phyloP scores from a whole-genome alignment of 2,888 invertebrate genomes.

The Byasa hedistus region DNA sequence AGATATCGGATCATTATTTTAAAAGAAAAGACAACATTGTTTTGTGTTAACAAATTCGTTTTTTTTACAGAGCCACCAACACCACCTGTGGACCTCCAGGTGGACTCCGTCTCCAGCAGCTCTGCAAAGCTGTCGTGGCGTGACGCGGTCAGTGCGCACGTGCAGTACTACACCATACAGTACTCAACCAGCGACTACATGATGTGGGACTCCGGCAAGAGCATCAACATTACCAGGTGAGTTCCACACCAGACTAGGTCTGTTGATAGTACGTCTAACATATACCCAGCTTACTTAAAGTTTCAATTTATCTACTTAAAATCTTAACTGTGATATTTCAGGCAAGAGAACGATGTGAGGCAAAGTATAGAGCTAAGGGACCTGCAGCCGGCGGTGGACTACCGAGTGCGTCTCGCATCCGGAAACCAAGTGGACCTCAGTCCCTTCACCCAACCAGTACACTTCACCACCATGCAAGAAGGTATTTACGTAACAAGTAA shows the following conservation, averaged over 20 bases:
- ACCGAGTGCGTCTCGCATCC: constrained; percentile 64
- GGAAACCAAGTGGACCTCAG: constrained; percentile 73
- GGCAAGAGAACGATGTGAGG: constrained; percentile 60
- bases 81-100: constrained; percentile 67
- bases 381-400: constrained; percentile 66
- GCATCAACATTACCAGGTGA: constrained; percentile 68
- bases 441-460: constrained; percentile 64
- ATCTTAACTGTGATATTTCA: constrained; percentile 37
- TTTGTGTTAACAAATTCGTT: neutral
- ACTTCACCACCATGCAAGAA: constrained; percentile 72
- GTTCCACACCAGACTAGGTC: too few relatives aligned
- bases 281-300: too few relatives aligned
- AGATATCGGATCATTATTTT: too few relatives aligned
- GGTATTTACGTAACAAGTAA: constrained; percentile 44
- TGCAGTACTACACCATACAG: constrained; percentile 69
- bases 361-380: constrained; percentile 66
- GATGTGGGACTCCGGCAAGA: constrained; percentile 67
- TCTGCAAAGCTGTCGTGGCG: constrained; percentile 69
- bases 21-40: too few relatives aligned
- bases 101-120: constrained; percentile 66
- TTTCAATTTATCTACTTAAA: too few relatives aligned
- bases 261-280: too few relatives aligned
- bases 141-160: constrained; percentile 61
- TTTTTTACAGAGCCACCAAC: constrained; percentile 66
- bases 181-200: constrained; percentile 61